A percentile compares a stretch with the other conserved stretches of the same genome.
These are phyloP conservation scores for Gyps fulvus DNA, from an alignment of 2,113 vertebrate species.

Conservation along the genomic window DNA sequence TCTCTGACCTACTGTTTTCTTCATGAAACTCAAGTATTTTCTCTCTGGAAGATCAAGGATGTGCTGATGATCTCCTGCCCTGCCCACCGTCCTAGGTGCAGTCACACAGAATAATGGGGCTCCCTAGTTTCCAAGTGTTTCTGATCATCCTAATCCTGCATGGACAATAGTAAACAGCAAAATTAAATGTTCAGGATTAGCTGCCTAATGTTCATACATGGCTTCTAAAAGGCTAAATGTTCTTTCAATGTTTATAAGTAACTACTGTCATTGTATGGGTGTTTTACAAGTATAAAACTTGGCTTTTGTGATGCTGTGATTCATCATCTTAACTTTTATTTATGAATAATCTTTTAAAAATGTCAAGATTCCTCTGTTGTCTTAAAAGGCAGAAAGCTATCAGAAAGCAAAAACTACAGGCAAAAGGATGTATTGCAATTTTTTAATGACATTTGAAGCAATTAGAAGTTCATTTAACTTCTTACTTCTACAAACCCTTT, in stretches of 20 bases:
- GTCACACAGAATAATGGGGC: too few relatives aligned
- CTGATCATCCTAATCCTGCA: neutral
- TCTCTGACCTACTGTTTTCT: neutral
- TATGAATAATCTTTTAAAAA: neutral
- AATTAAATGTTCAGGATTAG: neutral
- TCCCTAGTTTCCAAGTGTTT: neutral
- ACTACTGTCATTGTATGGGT: neutral
- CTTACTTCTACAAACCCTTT: neutral
- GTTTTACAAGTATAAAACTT: neutral
- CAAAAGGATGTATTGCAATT: neutral
- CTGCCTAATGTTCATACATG: neutral
- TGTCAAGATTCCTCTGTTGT: neutral
- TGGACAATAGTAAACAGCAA: neutral
- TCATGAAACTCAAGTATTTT: neutral
- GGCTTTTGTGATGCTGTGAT: neutral
- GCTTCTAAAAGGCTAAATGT: neutral
- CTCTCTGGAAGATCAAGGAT: neutral
- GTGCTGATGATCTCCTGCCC: neutral
- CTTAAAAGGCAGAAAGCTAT: neutral
- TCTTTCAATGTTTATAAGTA: neutral
- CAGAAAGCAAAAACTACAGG: neutral
- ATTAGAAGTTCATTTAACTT: neutral
- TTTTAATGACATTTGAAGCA: neutral
- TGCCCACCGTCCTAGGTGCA: fast-evolving
- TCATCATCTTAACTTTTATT: neutral